Evolutionary conservation across 2,888 invertebrate species (phyloP), one percentile per base, ranked within the genome.

Genomic region (Drosophila koepferae): DNA sequence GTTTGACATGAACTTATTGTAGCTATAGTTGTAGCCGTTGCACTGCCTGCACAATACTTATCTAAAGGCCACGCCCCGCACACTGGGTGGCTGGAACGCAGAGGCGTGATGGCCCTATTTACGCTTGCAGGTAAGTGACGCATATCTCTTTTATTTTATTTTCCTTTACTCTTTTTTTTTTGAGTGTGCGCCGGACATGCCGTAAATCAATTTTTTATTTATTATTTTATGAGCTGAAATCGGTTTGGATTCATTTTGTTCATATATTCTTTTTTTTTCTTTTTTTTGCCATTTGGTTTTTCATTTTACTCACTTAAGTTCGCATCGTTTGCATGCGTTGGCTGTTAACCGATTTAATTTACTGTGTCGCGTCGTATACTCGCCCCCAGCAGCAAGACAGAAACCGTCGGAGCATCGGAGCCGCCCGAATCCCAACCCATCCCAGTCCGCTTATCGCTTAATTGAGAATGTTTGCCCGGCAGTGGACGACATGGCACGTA

Each of bases 131-230:
- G 18, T 38, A 28, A 55, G 67, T 68, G 73, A 46, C 49, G 63
- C 36, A 46, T 59, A 64, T 58, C 68, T 20, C 9, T 20, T 20
- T 59, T 61, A 10, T 53, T 12, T 54, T 28, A 34, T 63, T 46
- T 23, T 7, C 14, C 12, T 6, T 14, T 9, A 5, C 38, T 59
- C 49, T 36, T 4, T 54, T 51, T 55, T 48, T 53, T 31, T n/a
- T 10, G 49, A 10, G 49, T 53, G 77, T 64, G 41, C 54, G 66
- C 54, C 78, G 71, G 81, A 80, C 76, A 75, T 72, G 81, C 73
- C 86, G 83, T 86, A 86, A 86, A 86, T 86, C 89, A 86, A 86
- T 86, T 90, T 86, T 77, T 77, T 84, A 90, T 88, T 90, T 87
- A 88, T 88, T 89, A 89, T 89, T 88, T 90, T 88, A 84, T 81